Base-by-base conservation (phyloP, 2,797 vertebrate species). In the Ctenopoma multispine region DNA sequence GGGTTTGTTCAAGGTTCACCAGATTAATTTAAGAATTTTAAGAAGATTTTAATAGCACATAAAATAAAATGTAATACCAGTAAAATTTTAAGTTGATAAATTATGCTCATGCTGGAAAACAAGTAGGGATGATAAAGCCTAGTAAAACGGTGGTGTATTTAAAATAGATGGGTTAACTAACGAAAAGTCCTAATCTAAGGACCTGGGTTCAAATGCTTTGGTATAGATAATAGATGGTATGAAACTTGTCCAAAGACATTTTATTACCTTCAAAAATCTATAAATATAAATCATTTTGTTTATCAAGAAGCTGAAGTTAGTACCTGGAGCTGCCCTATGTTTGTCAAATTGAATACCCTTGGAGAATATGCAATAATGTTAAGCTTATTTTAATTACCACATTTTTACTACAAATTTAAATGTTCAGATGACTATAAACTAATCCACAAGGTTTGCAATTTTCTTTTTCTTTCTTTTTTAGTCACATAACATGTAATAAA, bases 401-500 rank as follows among this genome's bases (percentile, higher is more conserved):
- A 21, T 8, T 49, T 21, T 56, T 23, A 64, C 40, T 41, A 14
- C 9, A 62, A 69, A 67, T 57, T 57, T 20, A 58, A 13, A 55
- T 21, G 18, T 4, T 71, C 27, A 49, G 20, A 21, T 5, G 59
- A 36, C 4, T 8, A 14, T 18, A 21, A 69, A 64, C 20, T 47
- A 18, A 0, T 11, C 46, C 31, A 31, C 29, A 44, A 20, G 21
- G 36, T 49, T 56, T 53, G 46, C 20, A 56, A 11, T 63, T 61
- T 47, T 15, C 27, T n/a, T n/a, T n/a, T n/a, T n/a, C n/a, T n/a
- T 29, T 17, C 59, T 29, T 77, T 73, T 67, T 51, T 5, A 3
- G 21, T 20, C 34, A 34, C 38, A 63, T 50, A 10, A 64, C 72
- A 70, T 49, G 15, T 41, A 58, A 49, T 48, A 7, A 69, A 70